A percentile compares a stretch with the other conserved stretches of the same genome.
Evolutionary conservation across 2,113 vertebrate species (phyloP).

Genomic region (Elephantulus edwardii): DNA sequence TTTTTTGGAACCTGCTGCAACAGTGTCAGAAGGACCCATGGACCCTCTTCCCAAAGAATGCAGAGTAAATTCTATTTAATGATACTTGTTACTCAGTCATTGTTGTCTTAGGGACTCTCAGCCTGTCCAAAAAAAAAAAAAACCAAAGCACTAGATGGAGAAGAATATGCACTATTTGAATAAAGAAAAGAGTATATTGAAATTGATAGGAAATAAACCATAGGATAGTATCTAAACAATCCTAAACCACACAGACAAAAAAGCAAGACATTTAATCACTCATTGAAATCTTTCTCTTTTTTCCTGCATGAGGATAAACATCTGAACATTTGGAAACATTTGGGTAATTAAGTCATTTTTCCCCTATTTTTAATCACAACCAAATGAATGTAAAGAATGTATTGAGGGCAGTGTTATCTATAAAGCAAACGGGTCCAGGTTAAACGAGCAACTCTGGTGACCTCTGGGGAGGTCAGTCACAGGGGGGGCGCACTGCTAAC

Average conservation of each 20-base stretch:
- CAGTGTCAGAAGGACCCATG: background rate
- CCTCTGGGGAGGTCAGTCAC: no score
- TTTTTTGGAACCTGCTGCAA: constrained; percentile 50
- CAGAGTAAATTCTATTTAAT: constrained; percentile 5
- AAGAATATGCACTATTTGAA: background rate
- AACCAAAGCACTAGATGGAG: background rate
- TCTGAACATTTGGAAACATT: constrained; percentile 53
- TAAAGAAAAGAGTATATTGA: background rate
- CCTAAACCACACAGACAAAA: constrained; percentile 34
- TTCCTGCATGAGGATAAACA: constrained; percentile 8
- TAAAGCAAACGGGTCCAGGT: no score
- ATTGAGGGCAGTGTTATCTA: background rate
- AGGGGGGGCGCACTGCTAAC: no score
- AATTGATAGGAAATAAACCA: constrained; percentile 12
- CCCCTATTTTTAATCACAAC: constrained; percentile 46
- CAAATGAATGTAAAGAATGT: constrained; percentile 35
- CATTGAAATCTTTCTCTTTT: background rate
- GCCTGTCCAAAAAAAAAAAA: constrained; percentile 24
- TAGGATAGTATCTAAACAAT: background rate
- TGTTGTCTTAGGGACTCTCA: constrained; percentile 28
- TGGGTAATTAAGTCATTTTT: constrained; percentile 34
- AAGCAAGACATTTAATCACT: constrained; percentile 39
- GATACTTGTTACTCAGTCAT: constrained; percentile 41
- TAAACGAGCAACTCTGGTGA: no score
- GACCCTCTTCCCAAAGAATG: constrained; percentile 22